Conservation (phyloP, 2,797 vertebrate species). For the Pipistrellus kuhlii region DNA sequence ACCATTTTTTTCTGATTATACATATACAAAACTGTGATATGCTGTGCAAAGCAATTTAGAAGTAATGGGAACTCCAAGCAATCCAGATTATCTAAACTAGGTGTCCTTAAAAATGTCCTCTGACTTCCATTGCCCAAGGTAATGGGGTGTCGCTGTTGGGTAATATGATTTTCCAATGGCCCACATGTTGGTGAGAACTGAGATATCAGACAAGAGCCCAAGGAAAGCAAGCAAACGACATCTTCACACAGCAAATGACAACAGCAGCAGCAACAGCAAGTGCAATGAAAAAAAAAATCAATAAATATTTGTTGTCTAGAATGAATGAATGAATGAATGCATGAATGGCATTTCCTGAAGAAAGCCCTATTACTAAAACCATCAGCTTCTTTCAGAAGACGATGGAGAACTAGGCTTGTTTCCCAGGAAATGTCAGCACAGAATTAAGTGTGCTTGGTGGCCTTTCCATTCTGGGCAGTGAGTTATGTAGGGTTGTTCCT, state of each 20-base stretch:
- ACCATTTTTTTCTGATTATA: neutral
- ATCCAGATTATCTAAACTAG: neutral
- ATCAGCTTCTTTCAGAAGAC: conserved; percentile 70
- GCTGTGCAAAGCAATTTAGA: conserved; percentile 14
- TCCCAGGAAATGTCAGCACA: conserved; percentile 78
- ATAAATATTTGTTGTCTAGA: conserved; percentile 67
- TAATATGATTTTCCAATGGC: conserved; percentile 24
- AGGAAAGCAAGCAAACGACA: conserved; percentile 11
- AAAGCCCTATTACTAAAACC: conserved; percentile 74
- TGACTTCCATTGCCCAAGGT: neutral
- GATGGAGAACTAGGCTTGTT: conserved; percentile 74
- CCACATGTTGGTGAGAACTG: neutral
- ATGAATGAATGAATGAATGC: conserved; percentile 74
- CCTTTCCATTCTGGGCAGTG: conserved; percentile 72
- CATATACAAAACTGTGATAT: neutral
- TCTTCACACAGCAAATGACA: neutral
- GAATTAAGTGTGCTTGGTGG: conserved; percentile 73
- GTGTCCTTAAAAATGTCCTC: neutral
- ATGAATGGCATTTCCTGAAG: conserved; percentile 80
- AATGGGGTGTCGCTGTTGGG: neutral
- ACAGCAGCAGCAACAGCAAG: neutral
- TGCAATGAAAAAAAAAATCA: conserved; percentile 24
- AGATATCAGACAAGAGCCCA: neutral
- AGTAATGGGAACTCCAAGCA: neutral
- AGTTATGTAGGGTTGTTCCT: conserved; percentile 52